phyloP scores from a whole-genome alignment of 2,797 vertebrate species.

The Sebastiscus tertius region DNA sequence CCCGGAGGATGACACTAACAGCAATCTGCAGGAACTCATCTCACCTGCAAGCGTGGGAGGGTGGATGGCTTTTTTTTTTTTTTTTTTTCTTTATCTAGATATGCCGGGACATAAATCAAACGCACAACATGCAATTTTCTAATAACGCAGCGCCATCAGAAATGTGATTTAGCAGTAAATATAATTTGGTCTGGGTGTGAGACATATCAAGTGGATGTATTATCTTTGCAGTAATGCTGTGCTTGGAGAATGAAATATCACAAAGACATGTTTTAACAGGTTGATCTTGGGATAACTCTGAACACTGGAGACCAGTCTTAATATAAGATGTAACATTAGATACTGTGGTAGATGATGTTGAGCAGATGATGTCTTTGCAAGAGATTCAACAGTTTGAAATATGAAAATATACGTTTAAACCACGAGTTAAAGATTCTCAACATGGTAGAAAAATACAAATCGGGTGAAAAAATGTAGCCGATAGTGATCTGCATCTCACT shows the following conservation, averaged over 20 bases:
- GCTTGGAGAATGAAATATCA: slow-evolving; percentile 72
- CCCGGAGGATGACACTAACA: slow-evolving; percentile 80
- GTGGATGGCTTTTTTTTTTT: slow-evolving; percentile 32
- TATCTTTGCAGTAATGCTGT: slow-evolving; percentile 71
- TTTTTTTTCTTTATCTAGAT: slow-evolving; percentile 51
- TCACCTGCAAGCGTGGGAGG: slow-evolving; percentile 72
- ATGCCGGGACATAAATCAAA: slow-evolving; percentile 82
- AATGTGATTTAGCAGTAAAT: slow-evolving; percentile 84
- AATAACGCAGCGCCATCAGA: slow-evolving; percentile 76
- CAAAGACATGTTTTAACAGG: slow-evolving; percentile 67
- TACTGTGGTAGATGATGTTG: slow-evolving; percentile 40
- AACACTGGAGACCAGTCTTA: slow-evolving; percentile 46
- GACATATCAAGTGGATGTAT: slow-evolving; percentile 78
- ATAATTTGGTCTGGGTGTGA: slow-evolving; percentile 78
- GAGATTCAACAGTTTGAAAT: slow-evolving; percentile 57
- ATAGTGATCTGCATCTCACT: slow-evolving; percentile 9
- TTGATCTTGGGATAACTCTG: slow-evolving; percentile 65
- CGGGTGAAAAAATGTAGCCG: background rate
- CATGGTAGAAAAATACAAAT: slow-evolving; percentile 3
- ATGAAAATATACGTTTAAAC: slow-evolving; percentile 22
- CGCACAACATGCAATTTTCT: slow-evolving; percentile 78
- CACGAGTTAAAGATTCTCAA: slow-evolving; percentile 4
- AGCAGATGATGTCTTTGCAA: slow-evolving; percentile 22
- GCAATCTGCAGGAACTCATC: slow-evolving; percentile 83
- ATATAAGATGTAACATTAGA: slow-evolving; percentile 55